Percentiles rank a stretch among this genome's conserved stretches.
phyloP scores from a whole-genome alignment of 2,888 invertebrate species.

The Pterobdella sp. region DNA sequence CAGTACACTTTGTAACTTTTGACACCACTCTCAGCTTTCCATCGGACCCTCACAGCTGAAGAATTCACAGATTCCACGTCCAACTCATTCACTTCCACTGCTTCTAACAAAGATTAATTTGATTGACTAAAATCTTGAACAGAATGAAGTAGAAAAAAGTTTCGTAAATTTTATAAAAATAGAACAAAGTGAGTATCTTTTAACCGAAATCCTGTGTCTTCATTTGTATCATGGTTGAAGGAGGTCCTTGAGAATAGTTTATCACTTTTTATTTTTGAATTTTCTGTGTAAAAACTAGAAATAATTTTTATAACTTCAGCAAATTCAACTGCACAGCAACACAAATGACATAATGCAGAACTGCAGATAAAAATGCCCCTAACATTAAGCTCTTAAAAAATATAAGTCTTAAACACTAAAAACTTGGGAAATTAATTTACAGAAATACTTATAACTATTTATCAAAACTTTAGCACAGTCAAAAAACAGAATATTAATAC shows the following conservation, averaged over 20 bases:
- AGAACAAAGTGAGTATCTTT: not conserved
- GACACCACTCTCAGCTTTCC: conserved; percentile 86
- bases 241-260: conserved; percentile 57
- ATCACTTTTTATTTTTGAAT: too few relatives aligned
- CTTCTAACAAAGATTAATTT: not conserved
- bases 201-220: conserved; percentile 92
- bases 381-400: too few relatives aligned
- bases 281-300: too few relatives aligned
- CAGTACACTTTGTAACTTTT: conserved; percentile 87
- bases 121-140: not conserved
- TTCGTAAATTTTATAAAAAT: not conserved
- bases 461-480: too few relatives aligned
- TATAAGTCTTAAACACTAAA: too few relatives aligned
- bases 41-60: conserved; percentile 84
- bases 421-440: too few relatives aligned
- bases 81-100: conserved; percentile 85
- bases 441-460: too few relatives aligned
- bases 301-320: too few relatives aligned
- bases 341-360: too few relatives aligned
- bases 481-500: too few relatives aligned
- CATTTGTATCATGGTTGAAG: conserved; percentile 86
- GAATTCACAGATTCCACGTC: conserved; percentile 82
- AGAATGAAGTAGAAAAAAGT: not conserved
- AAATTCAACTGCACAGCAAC: too few relatives aligned
- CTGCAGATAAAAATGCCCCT: too few relatives aligned